Conservation (phyloP, 2,888 invertebrate species). For the Ormyrus pomaceus region DNA sequence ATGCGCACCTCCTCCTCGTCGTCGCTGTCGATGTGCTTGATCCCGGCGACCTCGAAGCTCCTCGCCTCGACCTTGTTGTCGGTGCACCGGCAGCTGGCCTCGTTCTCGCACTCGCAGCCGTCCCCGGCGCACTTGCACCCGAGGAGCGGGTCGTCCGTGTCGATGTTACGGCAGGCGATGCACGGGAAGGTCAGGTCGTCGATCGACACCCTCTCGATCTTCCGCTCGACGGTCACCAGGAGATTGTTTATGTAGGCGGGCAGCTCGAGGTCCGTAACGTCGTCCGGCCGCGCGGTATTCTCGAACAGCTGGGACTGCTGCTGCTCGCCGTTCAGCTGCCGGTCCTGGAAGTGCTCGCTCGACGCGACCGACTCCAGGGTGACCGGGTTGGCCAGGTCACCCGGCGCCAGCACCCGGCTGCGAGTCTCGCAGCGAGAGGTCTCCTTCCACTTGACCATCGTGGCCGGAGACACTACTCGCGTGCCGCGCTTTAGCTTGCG, state of each 20-base stretch:
- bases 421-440: conserved; percentile 65
- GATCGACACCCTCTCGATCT: conserved; percentile 82
- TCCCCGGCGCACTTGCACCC: conserved; percentile 72
- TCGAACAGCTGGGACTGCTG: conserved; percentile 44
- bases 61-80: conserved; percentile 71
- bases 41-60: conserved; percentile 82
- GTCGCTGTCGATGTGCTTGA: conserved; percentile 86
- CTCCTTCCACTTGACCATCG: conserved; percentile 70
- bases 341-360: conserved; percentile 51
- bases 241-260: conserved; percentile 82
- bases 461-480: conserved; percentile 67
- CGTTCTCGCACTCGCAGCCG: conserved; percentile 66
- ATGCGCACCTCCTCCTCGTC: conserved; percentile 80
- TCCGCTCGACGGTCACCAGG: conserved; percentile 83
- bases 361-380: conserved; percentile 62
- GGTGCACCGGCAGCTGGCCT: conserved; percentile 64
- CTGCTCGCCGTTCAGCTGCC: conserved; percentile 55
- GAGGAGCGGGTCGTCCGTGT: conserved; percentile 72
- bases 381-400: conserved; percentile 70
- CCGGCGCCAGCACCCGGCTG: conserved; percentile 66
- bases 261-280: conserved; percentile 77
- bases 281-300: conserved; percentile 62
- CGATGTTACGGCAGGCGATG: conserved; percentile 75
- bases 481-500: conserved; percentile 65
- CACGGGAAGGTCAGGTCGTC: conserved; percentile 82